phyloP scores from a whole-genome alignment of 2,113 vertebrate species.

The Triplophysa tibetana region DNA sequence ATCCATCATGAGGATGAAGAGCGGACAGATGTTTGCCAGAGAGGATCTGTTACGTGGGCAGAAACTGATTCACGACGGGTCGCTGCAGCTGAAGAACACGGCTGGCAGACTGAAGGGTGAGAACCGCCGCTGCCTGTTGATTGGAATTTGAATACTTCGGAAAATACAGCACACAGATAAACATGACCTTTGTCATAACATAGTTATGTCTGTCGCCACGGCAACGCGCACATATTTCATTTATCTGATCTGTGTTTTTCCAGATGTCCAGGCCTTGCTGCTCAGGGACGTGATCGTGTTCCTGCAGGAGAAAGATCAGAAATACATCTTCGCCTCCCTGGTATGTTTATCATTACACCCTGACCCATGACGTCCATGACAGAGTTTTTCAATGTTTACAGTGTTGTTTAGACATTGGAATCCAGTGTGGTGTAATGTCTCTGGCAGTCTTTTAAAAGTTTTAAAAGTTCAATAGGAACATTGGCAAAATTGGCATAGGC shows the following conservation, averaged over 20 bases:
- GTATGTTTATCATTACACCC: constrained; percentile 67
- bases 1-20: constrained; percentile 95
- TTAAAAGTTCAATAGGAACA: background rate
- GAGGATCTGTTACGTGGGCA: constrained; percentile 84
- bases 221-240: background rate
- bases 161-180: background rate
- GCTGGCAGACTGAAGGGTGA: constrained; percentile 86
- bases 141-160: no score
- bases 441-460: background rate
- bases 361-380: background rate
- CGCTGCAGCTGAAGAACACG: constrained; percentile 79
- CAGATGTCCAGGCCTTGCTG: constrained; percentile 90
- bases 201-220: background rate
- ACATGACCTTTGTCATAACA: background rate
- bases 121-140: background rate
- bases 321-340: constrained; percentile 88
- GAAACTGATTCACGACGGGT: constrained; percentile 85
- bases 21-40: constrained; percentile 92
- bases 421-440: background rate
- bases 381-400: constrained; percentile 7
- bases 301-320: constrained; percentile 96
- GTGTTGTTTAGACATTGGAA: constrained; percentile 7
- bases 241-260: constrained; percentile 13
- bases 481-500: background rate
- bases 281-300: constrained; percentile 88